Percentiles rank a stretch among this genome's conserved stretches.
Conservation (phyloP, 2,797 vertebrate genomes). For the Meriones psammophilus region DNA sequence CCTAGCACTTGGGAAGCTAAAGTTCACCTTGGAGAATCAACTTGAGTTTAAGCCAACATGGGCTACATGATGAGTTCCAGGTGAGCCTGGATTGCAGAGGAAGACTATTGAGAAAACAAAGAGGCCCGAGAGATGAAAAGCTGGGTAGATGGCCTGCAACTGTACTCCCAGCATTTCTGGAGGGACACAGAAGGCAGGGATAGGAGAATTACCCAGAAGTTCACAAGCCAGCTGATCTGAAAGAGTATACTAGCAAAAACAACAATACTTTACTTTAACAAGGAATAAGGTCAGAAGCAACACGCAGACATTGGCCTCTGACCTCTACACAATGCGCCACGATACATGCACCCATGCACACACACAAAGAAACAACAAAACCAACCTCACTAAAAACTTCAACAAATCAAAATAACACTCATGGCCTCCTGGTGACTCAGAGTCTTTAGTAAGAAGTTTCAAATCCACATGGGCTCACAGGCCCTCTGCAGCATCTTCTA, state of each 20-base stretch:
- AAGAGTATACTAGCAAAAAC: neutral
- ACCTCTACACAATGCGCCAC: neutral
- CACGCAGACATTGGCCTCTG: neutral
- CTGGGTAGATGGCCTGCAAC: neutral
- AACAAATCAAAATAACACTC: neutral
- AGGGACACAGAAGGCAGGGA: neutral
- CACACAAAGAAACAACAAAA: neutral
- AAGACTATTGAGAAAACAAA: neutral
- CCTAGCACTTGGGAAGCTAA: neutral
- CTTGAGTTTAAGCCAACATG: neutral
- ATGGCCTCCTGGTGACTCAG: neutral
- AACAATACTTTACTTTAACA: neutral
- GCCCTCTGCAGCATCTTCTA: too few relatives aligned
- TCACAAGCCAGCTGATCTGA: neutral
- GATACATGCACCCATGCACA: neutral
- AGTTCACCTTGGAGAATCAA: neutral
- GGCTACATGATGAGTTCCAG: neutral
- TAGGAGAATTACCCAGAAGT: neutral
- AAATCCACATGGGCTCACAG: neutral
- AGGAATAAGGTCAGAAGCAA: neutral
- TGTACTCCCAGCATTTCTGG: neutral
- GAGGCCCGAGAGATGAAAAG: neutral
- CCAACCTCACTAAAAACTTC: neutral
- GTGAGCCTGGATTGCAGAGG: neutral
- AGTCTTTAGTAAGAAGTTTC: constrained; percentile 3